Conservation (phyloP, 1,140 invertebrate genomes). For the Drosophila elegans region DNA sequence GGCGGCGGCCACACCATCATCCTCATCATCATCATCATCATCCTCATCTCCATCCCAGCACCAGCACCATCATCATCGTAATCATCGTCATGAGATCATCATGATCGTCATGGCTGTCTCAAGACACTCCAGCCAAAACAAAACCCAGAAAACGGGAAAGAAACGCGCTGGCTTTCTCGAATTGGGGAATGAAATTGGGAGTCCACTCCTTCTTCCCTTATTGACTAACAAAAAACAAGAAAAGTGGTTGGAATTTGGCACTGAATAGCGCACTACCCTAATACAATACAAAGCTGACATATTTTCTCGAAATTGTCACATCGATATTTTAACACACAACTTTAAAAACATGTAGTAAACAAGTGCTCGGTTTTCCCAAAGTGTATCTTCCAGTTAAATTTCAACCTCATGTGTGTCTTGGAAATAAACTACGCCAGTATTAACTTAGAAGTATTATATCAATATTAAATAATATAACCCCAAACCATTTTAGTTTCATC, state of each 20-base stretch:
- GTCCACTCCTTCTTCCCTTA: slow-evolving; percentile 21
- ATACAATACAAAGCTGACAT: not conserved
- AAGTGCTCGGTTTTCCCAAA: too few relatives aligned
- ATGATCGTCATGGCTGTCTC: slow-evolving; percentile 13
- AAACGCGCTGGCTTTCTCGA: slow-evolving; percentile 34
- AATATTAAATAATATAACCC: too few relatives aligned
- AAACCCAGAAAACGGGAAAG: slow-evolving; percentile 6
- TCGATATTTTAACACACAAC: too few relatives aligned
- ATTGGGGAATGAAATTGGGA: not conserved
- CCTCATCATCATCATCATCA: not conserved
- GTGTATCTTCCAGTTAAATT: too few relatives aligned
- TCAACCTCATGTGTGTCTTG: too few relatives aligned
- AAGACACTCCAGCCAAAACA: slow-evolving; percentile 27
- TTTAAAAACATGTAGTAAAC: too few relatives aligned
- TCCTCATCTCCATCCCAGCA: slow-evolving; percentile 1
- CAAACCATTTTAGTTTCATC: too few relatives aligned
- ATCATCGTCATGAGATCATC: not conserved
- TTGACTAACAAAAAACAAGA: slow-evolving; percentile 4
- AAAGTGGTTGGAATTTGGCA: not conserved
- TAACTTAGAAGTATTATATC: too few relatives aligned
- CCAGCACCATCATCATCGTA: slow-evolving; percentile 6
- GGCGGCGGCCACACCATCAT: not conserved
- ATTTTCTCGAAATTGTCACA: too few relatives aligned
- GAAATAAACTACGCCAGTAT: too few relatives aligned
- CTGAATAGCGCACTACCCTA: not conserved